Evolutionary conservation across 1,140 invertebrate species (phyloP), one percentile per base, ranked within the genome.

Genomic region (Anastrepha ludens): DNA sequence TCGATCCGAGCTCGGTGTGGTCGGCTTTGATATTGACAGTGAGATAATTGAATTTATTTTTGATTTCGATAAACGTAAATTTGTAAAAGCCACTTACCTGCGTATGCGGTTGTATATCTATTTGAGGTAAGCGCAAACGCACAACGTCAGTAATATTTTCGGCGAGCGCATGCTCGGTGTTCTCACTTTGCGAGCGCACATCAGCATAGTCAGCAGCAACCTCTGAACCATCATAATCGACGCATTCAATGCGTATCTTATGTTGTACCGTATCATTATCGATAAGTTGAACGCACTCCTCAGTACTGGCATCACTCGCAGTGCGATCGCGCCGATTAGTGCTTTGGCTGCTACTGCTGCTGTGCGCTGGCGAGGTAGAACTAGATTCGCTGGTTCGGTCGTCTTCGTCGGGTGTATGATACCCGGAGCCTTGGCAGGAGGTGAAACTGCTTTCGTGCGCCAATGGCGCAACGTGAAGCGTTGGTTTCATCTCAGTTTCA

Each of bases 1-100:
- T 1, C 97, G 94, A 0, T 97, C 97, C 1, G 97, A 98, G 89
- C 96, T 97, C 0, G 97, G 97, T 0, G 97, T 97, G 0, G 96
- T 96, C 1, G 96, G 94, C 89, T 95, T 91, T 6, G 41, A 11
- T 65, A n/a, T 29, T 9, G 11, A 41, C n/a, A 58, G 29, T 20
- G 2, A 60, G 3, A 58, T 29, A 29, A 29, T 29, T 29, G 29
- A 29, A 29, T 29, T 29, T 29, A 29, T 65, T 74, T 9, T 47
- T 74, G 15, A 3, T 59, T 13, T 65, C 65, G 11, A 67, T 64
- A 41, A 29, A 29, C 6, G n/a, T 64, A 62, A 9, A 9, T 44
- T 60, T 91, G 3, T 81, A 9, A 87, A 4, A 78, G 41, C 60
- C 50, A 59, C 65, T 86, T 86, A 88, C 85, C 62, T 86, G 87